These are phyloP conservation scores for Bos javanicus DNA, from an alignment of 2,113 vertebrate species.

Conservation along the genomic window DNA sequence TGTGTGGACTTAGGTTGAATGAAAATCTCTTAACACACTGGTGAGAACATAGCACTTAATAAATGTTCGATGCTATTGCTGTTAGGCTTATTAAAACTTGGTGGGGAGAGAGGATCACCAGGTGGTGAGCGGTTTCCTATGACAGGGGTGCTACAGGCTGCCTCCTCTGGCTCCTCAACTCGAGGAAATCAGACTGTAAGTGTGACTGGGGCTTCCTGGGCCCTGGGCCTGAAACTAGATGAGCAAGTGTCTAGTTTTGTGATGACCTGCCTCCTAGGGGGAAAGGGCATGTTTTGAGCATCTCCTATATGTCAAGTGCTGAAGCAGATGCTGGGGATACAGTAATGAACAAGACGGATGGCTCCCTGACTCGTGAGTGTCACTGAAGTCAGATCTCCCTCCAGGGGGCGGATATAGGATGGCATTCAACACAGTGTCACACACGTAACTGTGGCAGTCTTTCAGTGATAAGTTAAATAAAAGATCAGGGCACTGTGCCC, in stretches of 20 bases:
- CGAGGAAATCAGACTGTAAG: not conserved
- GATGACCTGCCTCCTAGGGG: not conserved
- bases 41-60: not conserved
- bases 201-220: accelerated
- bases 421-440: not conserved
- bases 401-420: not conserved
- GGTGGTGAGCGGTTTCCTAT: not conserved
- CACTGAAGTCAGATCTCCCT: not conserved
- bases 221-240: not conserved
- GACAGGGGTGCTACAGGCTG: accelerated
- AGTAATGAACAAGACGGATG: not conserved
- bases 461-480: not conserved
- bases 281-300: not conserved
- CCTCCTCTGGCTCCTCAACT: not conserved
- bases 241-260: not conserved
- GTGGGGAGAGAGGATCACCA: not conserved
- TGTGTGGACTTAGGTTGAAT: not conserved
- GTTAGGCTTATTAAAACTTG: not conserved
- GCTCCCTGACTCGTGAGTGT: not conserved
- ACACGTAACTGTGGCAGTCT: too few relatives aligned
- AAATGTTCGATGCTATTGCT: not conserved
- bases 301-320: not conserved
- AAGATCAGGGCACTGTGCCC: not conserved
- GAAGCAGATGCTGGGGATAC: not conserved
- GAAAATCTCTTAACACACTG: not conserved